Percentiles rank a stretch among this genome's conserved stretches.
Evolutionary conservation across 2,113 vertebrate genomes (phyloP).

Genomic region (Macquaria ambigua): DNA sequence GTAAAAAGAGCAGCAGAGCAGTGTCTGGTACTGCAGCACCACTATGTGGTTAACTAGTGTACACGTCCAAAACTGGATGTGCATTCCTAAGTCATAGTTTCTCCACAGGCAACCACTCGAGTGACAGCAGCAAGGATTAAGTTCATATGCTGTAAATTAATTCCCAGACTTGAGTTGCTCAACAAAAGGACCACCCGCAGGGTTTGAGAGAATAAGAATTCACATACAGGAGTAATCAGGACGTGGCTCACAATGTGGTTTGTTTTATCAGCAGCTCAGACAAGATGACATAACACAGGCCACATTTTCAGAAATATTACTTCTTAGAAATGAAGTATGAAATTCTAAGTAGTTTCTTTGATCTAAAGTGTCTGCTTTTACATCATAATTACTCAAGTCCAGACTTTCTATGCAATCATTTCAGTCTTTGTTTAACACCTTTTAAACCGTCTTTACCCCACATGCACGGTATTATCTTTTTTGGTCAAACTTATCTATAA

Average conservation of each 20-base stretch:
- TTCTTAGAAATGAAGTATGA: background rate
- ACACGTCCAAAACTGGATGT: background rate
- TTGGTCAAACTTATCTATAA: too few relatives aligned
- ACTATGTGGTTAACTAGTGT: constrained; percentile 37
- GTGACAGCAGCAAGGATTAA: background rate
- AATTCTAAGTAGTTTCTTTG: background rate
- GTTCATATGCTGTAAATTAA: background rate
- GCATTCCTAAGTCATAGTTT: background rate
- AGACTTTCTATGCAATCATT: too few relatives aligned
- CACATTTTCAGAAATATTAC: background rate
- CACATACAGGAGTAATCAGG: background rate
- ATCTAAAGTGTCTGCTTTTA: background rate
- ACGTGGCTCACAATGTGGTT: background rate
- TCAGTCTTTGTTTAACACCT: too few relatives aligned
- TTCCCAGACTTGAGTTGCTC: background rate
- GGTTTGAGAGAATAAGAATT: background rate
- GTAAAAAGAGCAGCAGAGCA: background rate
- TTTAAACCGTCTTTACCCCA: too few relatives aligned
- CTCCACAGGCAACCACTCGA: background rate
- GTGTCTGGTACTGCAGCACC: constrained; percentile 38
- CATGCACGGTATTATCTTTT: too few relatives aligned
- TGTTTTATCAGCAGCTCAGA: background rate
- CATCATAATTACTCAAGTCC: background rate
- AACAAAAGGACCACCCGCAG: background rate
- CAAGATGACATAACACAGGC: background rate